Evolutionary conservation across 2,797 vertebrate species (phyloP), one percentile per base, ranked within the genome.

Genomic region (Danio jaintianensis): DNA sequence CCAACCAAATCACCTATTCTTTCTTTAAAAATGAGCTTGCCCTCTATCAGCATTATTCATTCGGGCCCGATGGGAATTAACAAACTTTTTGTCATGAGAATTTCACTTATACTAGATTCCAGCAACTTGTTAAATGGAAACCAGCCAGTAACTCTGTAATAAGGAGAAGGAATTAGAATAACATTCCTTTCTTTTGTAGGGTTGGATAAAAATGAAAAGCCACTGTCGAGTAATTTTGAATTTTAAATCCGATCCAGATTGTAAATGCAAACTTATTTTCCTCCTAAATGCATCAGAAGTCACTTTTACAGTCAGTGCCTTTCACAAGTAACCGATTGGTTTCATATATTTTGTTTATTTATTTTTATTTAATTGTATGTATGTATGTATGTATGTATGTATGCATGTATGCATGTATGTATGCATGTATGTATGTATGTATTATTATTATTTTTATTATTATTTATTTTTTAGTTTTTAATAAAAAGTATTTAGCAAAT

Each of bases 11-110:
- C 73, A 73, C 70, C 58, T 64, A 53, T 84, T 85, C 85, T 85
- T 86, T 85, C 83, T 85, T 83, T 83, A 84, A 83, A 79, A 86
- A 84, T 78, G 64, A 79, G 82, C 79, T 79, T 69, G 74, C 73
- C 68, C 69, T 79, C 67, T 76, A 77, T 85, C 76, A 79, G 75
- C 61, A 82, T 86, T 83, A 77, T 82, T 76, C 76, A 79, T 80
- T 79, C 78, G 56, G 40, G 22, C 64, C 62, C 68, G 71, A 80
- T 82, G 71, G 71, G 73, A 82, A 72, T 76, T 80, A 80, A 47
- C 78, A 83, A 79, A 68, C 52, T 72, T 29, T 29, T 84, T 80
- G 50, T 67, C 68, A 20, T 50, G 58, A 75, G 79, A 79, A 70
- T 71, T 83, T 64, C 68, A 79, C 47, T 79, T 79, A 29, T 29